Percentiles rank a stretch among this genome's conserved stretches.
These are phyloP conservation scores for Haliclona indistincta DNA, from an alignment of 37 sponge, comb jelly and placozoan species.

Conservation along the genomic window DNA sequence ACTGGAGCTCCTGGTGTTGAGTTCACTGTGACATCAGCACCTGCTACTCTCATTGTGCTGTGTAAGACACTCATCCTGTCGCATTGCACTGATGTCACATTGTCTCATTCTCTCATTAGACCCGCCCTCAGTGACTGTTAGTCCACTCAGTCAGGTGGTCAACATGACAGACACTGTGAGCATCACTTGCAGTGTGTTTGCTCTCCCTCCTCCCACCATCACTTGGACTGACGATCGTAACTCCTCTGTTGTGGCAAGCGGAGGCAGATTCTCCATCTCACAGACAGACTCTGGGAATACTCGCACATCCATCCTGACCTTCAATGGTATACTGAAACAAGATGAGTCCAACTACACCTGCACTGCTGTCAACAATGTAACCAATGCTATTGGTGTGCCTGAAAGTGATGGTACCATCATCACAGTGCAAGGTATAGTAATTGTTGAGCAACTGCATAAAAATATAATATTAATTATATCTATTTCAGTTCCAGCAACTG, in stretches of 20 bases:
- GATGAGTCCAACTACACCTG: constrained; percentile 12
- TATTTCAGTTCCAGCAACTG: constrained; percentile 5
- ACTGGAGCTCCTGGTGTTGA: constrained; percentile 1
- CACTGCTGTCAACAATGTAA: no score
- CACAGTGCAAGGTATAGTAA: no score
- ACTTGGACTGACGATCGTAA: constrained; percentile 6
- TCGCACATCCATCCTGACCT: neutral
- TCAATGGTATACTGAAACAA: neutral
- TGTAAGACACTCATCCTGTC: no score
- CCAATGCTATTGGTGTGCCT: no score
- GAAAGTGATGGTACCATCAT: no score
- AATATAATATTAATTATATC: no score
- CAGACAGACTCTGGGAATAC: neutral
- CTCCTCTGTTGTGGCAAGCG: no score
- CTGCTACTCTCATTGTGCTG: neutral
- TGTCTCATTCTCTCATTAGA: constrained; percentile 1
- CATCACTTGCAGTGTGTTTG: constrained; percentile 7
- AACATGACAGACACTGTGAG: neutral
- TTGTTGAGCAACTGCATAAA: no score
- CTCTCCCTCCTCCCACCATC: constrained; percentile 3
- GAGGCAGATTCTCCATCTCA: no score
- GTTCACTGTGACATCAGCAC: neutral
- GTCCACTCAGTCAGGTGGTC: neutral
- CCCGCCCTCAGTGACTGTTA: neutral
- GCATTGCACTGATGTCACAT: no score